Evolutionary conservation across 2,888 invertebrate genomes (phyloP), one percentile per base, ranked within the genome.

Genomic region (Nymphalis urticae): DNA sequence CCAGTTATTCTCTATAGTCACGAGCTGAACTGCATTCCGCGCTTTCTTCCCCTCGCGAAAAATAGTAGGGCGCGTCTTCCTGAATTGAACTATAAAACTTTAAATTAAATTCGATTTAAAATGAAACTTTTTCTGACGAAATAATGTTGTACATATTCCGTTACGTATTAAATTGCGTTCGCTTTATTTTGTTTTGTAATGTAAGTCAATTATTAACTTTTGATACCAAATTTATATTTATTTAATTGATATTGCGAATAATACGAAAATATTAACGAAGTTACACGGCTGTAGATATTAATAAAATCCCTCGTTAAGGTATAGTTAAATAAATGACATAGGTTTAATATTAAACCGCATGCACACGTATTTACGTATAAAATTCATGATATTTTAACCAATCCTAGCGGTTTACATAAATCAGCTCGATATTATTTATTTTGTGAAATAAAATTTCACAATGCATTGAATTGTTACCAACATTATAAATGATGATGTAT

Each of bases 351-450:
- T 48, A 71, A 71, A 65, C 71, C 68, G 27, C 71, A 64, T 32
- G 61, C 42, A 60, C 27, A 42, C 54, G 66, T 36, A 58, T 56
- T 61, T 66, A 56, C 61, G 53, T 62, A 66, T 54, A 61, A 48
- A 66, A 66, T 61, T 64, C 68, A 53, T 62, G 64, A 71, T 71
- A 68, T 71, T 71, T 68, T 65, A 65, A 65, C 70, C 68, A 64
- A 68, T 68, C 64, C 62, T 59, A 65, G 62, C 53, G 65, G 70
- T 62, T 54, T 71, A 48, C 51, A 65, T 71, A 68, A 71, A 68
- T 71, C 68, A 68, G 32, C 10, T 48, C 19, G 51, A 62, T 70
- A 58, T 68, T 62, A 71, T 68, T 62, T 71, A 62, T 66, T 66
- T 54, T 10, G 16, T 54, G 51, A 36, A 70, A 70, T 68, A 53